Conservation (phyloP, 2,797 vertebrate species). For the Octomys mimax region DNA sequence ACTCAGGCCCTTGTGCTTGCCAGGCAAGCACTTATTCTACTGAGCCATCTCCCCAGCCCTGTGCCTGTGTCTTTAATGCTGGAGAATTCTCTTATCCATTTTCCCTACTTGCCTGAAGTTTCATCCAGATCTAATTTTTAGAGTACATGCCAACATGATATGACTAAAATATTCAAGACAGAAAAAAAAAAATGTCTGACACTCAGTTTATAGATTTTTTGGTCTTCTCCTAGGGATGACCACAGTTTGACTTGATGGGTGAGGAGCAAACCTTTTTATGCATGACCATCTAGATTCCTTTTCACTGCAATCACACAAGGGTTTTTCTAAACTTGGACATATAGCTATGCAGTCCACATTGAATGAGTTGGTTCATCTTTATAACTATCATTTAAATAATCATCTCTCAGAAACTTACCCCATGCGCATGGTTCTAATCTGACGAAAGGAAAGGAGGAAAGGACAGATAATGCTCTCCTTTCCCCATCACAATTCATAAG, state of each 20-base stretch:
- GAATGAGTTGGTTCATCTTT: constrained; percentile 23
- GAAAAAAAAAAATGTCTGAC: constrained; percentile 14
- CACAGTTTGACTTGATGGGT: neutral
- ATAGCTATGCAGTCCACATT: constrained; percentile 13
- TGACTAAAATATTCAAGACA: constrained; percentile 66
- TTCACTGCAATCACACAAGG: neutral
- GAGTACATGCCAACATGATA: constrained; percentile 43
- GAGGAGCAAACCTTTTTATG: neutral
- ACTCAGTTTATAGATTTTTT: constrained; percentile 35
- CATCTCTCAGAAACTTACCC: neutral
- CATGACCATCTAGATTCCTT: neutral
- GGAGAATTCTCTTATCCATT: constrained; percentile 57
- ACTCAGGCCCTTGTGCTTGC: no score
- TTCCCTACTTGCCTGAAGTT: constrained; percentile 60
- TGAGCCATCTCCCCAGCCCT: no score
- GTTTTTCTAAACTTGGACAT: constrained; percentile 31
- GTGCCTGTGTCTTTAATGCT: constrained; percentile 14
- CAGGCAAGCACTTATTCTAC: no score
- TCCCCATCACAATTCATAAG: neutral
- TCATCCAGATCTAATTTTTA: constrained; percentile 67
- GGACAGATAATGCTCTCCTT: constrained; percentile 14
- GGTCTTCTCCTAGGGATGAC: neutral
- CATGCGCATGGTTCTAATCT: neutral
- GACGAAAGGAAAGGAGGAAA: neutral
- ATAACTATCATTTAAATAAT: neutral